Evolutionary conservation across 2,888 invertebrate genomes (phyloP).

Genomic region (Calephelis perditalis): DNA sequence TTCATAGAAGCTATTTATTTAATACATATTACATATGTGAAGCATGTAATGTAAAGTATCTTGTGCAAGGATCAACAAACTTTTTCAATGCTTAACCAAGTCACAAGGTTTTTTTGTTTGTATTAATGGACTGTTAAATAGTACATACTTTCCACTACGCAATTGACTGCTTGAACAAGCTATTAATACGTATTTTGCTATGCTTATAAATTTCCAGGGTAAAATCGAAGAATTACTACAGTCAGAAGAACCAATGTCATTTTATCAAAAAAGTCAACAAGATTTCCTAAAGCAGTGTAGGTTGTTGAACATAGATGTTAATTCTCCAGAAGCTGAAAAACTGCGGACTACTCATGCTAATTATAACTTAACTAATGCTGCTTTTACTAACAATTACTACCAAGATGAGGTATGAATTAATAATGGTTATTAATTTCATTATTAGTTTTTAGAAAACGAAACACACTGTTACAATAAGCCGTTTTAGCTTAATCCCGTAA

Average conservation of each 20-base stretch:
- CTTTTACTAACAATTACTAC: conserved; percentile 45
- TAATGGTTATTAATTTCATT: not conserved
- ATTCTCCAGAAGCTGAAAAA: conserved; percentile 58
- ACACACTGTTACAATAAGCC: no score
- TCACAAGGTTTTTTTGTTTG: conserved; percentile 7
- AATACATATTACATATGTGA: no score
- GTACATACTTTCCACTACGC: no score
- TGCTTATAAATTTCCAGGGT: conserved; percentile 56
- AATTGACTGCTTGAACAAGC: not conserved
- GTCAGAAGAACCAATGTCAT: conserved; percentile 65
- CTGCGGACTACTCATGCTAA: conserved; percentile 44
- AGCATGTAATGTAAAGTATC: conserved; percentile 17
- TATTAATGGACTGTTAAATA: not conserved
- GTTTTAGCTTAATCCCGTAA: no score
- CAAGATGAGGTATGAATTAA: conserved; percentile 23
- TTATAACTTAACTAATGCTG: conserved; percentile 43
- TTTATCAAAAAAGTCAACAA: conserved; percentile 64
- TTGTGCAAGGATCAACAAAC: not conserved
- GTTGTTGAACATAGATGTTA: conserved; percentile 60
- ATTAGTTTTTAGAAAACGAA: no score
- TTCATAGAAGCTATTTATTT: conserved; percentile 15
- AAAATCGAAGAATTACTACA: conserved; percentile 47
- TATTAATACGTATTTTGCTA: conserved; percentile 32
- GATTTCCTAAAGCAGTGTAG: conserved; percentile 72
- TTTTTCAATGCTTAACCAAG: not conserved